Percentiles rank a stretch among this genome's conserved stretches.
Evolutionary conservation across 2,888 invertebrate genomes (phyloP).

Genomic region (Calliphora vomitoria): DNA sequence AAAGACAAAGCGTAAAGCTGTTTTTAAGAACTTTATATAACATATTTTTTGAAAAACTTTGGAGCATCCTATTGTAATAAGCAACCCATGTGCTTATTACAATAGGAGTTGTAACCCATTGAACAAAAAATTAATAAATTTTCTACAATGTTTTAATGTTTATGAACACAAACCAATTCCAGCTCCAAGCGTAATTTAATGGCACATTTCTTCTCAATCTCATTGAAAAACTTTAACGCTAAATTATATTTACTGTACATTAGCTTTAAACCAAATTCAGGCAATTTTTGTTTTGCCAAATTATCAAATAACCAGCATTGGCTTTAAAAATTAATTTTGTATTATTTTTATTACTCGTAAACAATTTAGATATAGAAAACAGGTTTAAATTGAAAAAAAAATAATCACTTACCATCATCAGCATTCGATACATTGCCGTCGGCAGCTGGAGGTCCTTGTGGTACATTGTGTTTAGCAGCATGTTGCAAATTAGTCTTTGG

Average conservation of each 20-base stretch:
- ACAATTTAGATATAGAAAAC: constrained; percentile 63
- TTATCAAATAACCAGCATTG: constrained; percentile 33
- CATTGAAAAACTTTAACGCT: neutral
- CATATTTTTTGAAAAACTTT: too few species aligned
- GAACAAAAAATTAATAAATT: too few species aligned
- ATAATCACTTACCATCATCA: constrained; percentile 64
- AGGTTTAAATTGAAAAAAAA: constrained; percentile 64
- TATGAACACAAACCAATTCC: too few species aligned
- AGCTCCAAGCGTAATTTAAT: too few species aligned
- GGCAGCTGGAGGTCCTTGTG: constrained; percentile 55
- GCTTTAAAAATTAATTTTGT: constrained; percentile 49
- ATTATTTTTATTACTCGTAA: constrained; percentile 51
- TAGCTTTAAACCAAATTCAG: constrained; percentile 28
- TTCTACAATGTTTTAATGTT: too few species aligned
- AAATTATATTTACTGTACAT: neutral
- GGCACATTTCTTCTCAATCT: too few species aligned
- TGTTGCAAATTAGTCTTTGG: constrained; percentile 56
- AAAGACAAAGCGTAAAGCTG: too few species aligned
- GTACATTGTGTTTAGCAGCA: constrained; percentile 61
- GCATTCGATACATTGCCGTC: constrained; percentile 61
- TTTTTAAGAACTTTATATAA: too few species aligned
- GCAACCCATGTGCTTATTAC: too few species aligned
- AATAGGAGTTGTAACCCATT: too few species aligned
- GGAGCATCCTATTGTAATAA: too few species aligned
- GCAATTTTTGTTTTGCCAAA: constrained; percentile 26